Evolutionary conservation across 2,888 invertebrate genomes (phyloP).

Genomic region (Dascillus cervinus): DNA sequence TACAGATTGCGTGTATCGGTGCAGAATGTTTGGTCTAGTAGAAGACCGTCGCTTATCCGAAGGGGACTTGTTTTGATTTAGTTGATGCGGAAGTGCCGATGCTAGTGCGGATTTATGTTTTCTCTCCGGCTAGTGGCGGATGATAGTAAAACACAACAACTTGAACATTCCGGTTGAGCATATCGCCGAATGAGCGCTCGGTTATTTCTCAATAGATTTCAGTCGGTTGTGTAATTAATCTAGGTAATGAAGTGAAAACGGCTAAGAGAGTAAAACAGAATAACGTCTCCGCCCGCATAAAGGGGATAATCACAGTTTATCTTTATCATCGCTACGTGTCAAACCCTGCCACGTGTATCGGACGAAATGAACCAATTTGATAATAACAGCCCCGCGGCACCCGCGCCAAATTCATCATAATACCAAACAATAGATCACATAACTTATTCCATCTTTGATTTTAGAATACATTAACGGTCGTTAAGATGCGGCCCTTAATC

Average conservation of each 20-base stretch:
- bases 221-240: constrained; percentile 36
- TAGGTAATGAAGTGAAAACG: constrained; percentile 37
- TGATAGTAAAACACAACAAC: constrained; percentile 20
- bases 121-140: constrained; percentile 27
- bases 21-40: constrained; percentile 36
- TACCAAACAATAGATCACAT: constrained; percentile 35
- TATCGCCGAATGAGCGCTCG: constrained; percentile 4
- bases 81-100: constrained; percentile 34
- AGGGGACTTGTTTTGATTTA: constrained; percentile 37
- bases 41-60: constrained; percentile 28
- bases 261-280: constrained; percentile 23
- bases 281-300: not conserved
- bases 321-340: constrained; percentile 14
- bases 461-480: constrained; percentile 41
- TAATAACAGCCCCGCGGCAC: constrained; percentile 22
- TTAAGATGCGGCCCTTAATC: constrained; percentile 37
- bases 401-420: constrained; percentile 20
- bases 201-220: constrained; percentile 25
- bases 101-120: constrained; percentile 35
- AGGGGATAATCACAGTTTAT: constrained; percentile 4
- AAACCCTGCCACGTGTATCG: constrained; percentile 19
- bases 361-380: constrained; percentile 24
- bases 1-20: constrained; percentile 34
- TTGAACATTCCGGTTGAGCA: constrained; percentile 20
- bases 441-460: constrained; percentile 42